Evolutionary conservation across 2,888 invertebrate genomes (phyloP).

Genomic region (Drosophila anomelani): DNA sequence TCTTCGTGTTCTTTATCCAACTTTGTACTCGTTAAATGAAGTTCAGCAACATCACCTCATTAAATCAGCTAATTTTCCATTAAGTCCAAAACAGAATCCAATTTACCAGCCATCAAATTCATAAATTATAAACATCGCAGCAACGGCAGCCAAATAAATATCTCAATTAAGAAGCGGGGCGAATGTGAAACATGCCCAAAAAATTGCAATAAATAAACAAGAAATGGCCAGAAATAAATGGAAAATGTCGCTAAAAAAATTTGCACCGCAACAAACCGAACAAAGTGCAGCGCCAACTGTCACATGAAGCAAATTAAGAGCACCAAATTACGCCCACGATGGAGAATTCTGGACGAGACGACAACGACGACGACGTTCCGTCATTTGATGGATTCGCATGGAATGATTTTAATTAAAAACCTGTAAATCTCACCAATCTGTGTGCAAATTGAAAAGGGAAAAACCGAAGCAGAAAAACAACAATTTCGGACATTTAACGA

Average conservation of each 20-base stretch:
- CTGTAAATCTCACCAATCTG: conserved; percentile 65
- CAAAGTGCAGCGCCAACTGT: conserved; percentile 75
- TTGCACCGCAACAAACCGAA: conserved; percentile 48
- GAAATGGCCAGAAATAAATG: conserved; percentile 48
- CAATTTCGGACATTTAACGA: conserved; percentile 28
- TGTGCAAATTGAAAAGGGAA: not conserved
- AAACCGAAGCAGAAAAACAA: not conserved
- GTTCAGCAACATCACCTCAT: conserved; percentile 31
- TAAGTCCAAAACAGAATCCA: conserved; percentile 47
- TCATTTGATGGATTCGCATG: conserved; percentile 64
- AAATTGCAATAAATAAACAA: conserved; percentile 72
- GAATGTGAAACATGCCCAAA: conserved; percentile 65
- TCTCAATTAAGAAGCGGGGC: conserved; percentile 66
- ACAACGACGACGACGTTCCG: conserved; percentile 3
- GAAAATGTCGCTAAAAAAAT: conserved; percentile 66
- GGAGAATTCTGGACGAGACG: conserved; percentile 36
- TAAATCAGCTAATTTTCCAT: conserved; percentile 63
- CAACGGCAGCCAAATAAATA: conserved; percentile 47
- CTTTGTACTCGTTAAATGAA: conserved; percentile 15
- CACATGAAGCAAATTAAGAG: conserved; percentile 72
- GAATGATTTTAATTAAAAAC: conserved; percentile 77
- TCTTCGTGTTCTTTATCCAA: not conserved
- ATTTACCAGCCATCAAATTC: conserved; percentile 54
- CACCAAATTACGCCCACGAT: conserved; percentile 44
- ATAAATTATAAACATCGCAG: conserved; percentile 70